Percentiles rank a stretch among this genome's conserved stretches.
phyloP scores from a whole-genome alignment of 1,140 invertebrate genomes.

The Trichonephila clavata region DNA sequence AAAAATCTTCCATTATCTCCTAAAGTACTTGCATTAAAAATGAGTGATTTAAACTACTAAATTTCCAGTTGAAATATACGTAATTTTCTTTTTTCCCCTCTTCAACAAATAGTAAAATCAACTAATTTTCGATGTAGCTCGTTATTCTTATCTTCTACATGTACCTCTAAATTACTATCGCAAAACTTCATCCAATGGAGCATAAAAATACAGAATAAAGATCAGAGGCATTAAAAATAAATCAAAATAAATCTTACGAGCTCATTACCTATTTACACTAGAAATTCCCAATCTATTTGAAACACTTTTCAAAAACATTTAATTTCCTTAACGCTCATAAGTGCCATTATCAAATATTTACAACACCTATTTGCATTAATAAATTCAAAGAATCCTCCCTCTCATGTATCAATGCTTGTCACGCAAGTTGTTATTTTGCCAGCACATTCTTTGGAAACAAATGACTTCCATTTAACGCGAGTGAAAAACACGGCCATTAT shows the following conservation, averaged over 20 bases:
- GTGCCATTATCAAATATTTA: slow-evolving; percentile 25
- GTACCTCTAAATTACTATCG: no score
- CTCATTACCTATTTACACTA: neutral
- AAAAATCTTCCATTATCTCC: no score
- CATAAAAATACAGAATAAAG: neutral
- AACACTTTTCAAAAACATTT: slow-evolving; percentile 28
- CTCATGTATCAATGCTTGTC: slow-evolving; percentile 30
- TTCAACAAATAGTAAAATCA: no score
- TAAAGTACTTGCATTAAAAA: no score
- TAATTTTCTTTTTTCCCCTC: no score
- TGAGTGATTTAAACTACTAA: no score
- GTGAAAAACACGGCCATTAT: slow-evolving; percentile 22
- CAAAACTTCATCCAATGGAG: no score
- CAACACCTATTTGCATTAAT: slow-evolving; percentile 39
- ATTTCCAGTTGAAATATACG: no score
- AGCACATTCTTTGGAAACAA: neutral
- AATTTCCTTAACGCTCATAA: slow-evolving; percentile 37
- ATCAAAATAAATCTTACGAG: slow-evolving; percentile 3
- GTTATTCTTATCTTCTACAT: no score
- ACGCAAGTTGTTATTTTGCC: slow-evolving; percentile 37
- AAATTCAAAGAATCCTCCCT: neutral
- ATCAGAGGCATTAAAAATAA: neutral
- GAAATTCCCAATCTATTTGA: neutral
- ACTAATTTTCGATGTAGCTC: no score
- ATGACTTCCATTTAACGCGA: neutral